Evolutionary conservation across 2,888 invertebrate genomes (phyloP).

Genomic region (Apocheima hispidaria): DNA sequence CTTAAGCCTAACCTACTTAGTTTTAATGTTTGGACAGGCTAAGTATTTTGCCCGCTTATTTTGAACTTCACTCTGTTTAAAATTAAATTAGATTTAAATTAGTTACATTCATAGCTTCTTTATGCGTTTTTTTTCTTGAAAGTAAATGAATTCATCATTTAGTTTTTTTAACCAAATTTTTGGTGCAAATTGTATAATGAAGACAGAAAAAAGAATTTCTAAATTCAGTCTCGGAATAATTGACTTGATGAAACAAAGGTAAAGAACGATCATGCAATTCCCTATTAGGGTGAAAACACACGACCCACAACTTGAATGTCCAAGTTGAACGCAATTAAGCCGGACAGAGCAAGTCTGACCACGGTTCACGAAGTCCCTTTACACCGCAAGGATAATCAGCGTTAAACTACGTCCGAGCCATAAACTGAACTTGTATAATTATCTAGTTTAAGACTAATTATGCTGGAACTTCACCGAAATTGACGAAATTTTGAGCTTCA

Average conservation of each 20-base stretch:
- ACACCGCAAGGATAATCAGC: conserved; percentile 63
- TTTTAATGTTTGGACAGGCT: too few relatives aligned
- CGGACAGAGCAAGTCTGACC: conserved; percentile 56
- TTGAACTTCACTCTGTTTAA: too few relatives aligned
- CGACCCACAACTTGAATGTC: conserved; percentile 47
- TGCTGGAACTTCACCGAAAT: conserved; percentile 33
- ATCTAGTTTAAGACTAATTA: conserved; percentile 47
- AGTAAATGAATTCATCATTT: too few relatives aligned
- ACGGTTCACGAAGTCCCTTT: conserved; percentile 53
- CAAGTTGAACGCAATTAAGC: conserved; percentile 60
- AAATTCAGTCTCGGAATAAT: background rate
- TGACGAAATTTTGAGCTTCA: conserved; percentile 19
- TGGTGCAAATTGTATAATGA: background rate
- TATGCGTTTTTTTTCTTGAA: too few relatives aligned
- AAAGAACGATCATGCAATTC: conserved; percentile 4
- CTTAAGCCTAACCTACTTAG: too few relatives aligned
- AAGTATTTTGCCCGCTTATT: too few relatives aligned
- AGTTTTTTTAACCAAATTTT: too few relatives aligned
- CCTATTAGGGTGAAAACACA: conserved; percentile 5
- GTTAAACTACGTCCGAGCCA: conserved; percentile 52
- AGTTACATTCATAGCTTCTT: too few relatives aligned
- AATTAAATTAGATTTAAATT: too few relatives aligned
- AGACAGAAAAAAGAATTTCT: background rate
- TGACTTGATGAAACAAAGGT: background rate
- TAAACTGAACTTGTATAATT: conserved; percentile 48